Evolutionary conservation across 1,140 invertebrate genomes (phyloP), one percentile per base, ranked within the genome.

Genomic region (Drosophila setifemur): DNA sequence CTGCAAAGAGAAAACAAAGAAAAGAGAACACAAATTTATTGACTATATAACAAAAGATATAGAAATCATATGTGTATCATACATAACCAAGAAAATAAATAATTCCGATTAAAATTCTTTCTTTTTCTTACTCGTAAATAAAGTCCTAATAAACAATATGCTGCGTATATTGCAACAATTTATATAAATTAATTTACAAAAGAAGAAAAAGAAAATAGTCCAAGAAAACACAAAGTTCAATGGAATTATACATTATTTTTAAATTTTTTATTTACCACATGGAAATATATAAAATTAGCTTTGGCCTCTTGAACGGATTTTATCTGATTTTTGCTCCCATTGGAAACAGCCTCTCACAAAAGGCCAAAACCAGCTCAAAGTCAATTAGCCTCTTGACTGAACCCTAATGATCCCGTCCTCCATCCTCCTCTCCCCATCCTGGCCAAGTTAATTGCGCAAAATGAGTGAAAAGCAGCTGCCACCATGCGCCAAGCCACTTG

Each of bases 301-400:
- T n/a, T 19, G 4, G 9, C 4, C 18, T 42, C 9, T 11, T 4
- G 8, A 67, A 12, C 23, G 12, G 29, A 47, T 40, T 39, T 55
- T 39, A 52, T 44, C 26, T 55, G 23, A 25, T 58, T 61, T 42
- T 42, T 23, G 16, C 8, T 18, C 19, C 37, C 52, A 57, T 57
- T 19, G 26, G 23, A 58, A 57, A 14, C 39, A 19, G n/a, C 52
- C 21, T 14, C 23, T 6, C 12, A 7, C n/a, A 11, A 63, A 71
- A 69, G 64, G 78, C 49, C 64, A 78, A 66, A n/a, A 47, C 48
- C 67, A 31, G 74, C 79, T 67, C 39, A 49, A 85, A 71, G 72
- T 85, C 79, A 83, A 83, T 83, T 83, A 83, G 79, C 81, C 74
- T 74, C 66, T 79, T 54, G 39, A 44, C 53, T 79, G 79, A 79